Base-by-base conservation (phyloP, 1,140 invertebrate species). In the Rhagoletis zephyria region DNA sequence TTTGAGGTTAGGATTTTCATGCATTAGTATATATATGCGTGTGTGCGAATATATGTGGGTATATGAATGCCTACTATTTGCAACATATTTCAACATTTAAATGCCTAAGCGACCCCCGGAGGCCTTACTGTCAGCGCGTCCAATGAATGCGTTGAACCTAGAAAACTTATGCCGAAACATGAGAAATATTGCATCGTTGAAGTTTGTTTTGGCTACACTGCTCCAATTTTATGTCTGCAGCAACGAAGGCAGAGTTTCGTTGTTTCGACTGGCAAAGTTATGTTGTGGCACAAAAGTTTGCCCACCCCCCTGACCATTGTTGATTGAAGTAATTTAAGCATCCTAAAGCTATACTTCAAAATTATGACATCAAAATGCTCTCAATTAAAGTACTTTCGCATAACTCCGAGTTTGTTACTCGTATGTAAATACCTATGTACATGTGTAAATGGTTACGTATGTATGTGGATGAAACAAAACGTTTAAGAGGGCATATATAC, bases 321-420 rank as follows among this genome's bases (percentile, higher is more conserved):
- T 88, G 88, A 88, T 88, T 87, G 88, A 88, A 88, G 87, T 88
- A 88, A 88, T 88, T 88, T 87, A 87, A 86, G 67, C 87, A 65
- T 87, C 67, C 88, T 81, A 86, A 86, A 88, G 85, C 81, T 86
- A 87, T 63, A 86, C 87, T 88, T 87, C 70, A 87, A 85, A 88
- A 87, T 88, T 88, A 88, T 88, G 87, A 88, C 88, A 88, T 74
- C 88, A 88, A 87, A 88, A 87, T 87, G 87, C 87, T 85, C 88
- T 88, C 88, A 88, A 88, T 87, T 88, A 87, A 87, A 87, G 88
- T 87, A 88, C 88, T 88, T 87, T 85, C 88, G 86, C 77, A 85
- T 67, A 87, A 65, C 74, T 42, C n/a, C 7, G 85, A 51, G 40
- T 67, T 42, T n/a, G 85, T 42, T 51, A 48, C 10, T 51, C 4